Evolutionary conservation across 2,113 vertebrate species (phyloP).

Genomic region (Myodes glareolus): DNA sequence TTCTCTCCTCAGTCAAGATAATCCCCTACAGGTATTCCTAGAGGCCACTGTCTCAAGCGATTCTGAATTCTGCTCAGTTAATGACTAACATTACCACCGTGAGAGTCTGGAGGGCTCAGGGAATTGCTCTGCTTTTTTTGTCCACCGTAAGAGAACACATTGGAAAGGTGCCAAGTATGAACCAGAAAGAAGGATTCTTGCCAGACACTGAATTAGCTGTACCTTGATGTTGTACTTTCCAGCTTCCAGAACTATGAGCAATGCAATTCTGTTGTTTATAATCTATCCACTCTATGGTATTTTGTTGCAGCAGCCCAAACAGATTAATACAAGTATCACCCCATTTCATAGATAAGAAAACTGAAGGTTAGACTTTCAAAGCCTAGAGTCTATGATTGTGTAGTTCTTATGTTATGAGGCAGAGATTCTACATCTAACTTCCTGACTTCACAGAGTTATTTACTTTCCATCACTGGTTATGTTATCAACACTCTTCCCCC

Average conservation of each 20-base stretch:
- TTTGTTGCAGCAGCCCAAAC: neutral
- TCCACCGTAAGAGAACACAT: neutral
- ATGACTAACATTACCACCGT: too few species aligned
- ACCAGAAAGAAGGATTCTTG: neutral
- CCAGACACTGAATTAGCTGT: neutral
- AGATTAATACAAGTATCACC: neutral
- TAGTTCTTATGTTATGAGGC: accelerated
- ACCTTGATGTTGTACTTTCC: neutral
- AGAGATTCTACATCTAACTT: neutral
- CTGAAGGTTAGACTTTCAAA: neutral
- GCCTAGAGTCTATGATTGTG: neutral
- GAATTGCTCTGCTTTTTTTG: neutral
- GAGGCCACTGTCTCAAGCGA: neutral
- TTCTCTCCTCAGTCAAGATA: neutral
- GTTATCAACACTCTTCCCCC: neutral
- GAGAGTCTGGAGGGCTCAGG: neutral
- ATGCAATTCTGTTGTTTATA: neutral
- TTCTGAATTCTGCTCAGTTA: neutral
- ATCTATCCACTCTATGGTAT: neutral
- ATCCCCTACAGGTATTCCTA: neutral
- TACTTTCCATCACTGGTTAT: neutral
- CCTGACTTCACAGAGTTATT: neutral
- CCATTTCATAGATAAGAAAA: neutral
- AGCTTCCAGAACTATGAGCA: neutral
- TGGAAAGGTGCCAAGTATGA: neutral